phyloP scores from a whole-genome alignment of 2,113 vertebrate genomes.

The Rattus norvegicus region GRCr8 NC_086028.1:78013501-78014000 shows the following conservation, averaged over 20 bases:
- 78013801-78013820: neutral
- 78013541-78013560: neutral
- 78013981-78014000: neutral
- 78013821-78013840: neutral
- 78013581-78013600: neutral
- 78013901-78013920: neutral
- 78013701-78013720: neutral
- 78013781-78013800: neutral
- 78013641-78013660: neutral
- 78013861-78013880: neutral
- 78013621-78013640: too few relatives aligned
- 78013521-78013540: neutral
- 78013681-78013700: neutral
- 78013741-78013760: neutral
- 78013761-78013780: neutral
- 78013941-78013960: neutral
- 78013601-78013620: neutral
- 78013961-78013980: neutral
- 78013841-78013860: neutral
- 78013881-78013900: neutral
- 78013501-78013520: neutral
- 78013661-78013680: neutral
- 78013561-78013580: neutral
- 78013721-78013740: neutral
- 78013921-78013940: neutral